Evolutionary conservation across 2,888 invertebrate genomes (phyloP), one percentile per base, ranked within the genome.

Genomic region (Coelopa pilipes): DNA sequence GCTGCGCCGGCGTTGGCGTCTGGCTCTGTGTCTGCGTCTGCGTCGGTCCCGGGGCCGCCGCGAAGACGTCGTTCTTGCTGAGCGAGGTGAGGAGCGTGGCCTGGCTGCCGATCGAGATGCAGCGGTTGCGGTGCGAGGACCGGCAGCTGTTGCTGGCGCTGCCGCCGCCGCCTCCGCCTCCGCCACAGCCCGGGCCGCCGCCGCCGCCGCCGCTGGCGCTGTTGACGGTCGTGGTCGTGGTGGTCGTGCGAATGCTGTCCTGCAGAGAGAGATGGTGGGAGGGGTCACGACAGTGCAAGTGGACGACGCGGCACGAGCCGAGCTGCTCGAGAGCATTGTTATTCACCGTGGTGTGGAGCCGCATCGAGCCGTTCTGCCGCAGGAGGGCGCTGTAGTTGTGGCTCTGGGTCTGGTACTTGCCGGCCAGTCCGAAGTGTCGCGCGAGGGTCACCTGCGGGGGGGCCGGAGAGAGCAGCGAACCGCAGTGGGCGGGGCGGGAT

Each of bases 221-320:
- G 72, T 80, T 83, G 11, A 82, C 78, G 17, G 82, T 85, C 45
- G 83, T 83, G 55, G 83, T 84, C 13, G 85, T 84, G 66, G 83
- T 84, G 62, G 84, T 86, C 67, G 86, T 86, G 69, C 86, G 81
- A 63, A 86, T 82, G 81, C 86, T 86, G 72, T 87, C 87, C 83
- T 87, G 86, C 79, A 85, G 82, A 78, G 87, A 86, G 78, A 87
- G 80, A 82, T 87, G 85, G 78, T 86, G 84, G 78, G 80, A 84
- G 79, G 83, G 84, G 78, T 87, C 86, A 79, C 86, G 86, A 80
- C 85, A 86, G 71, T 85, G 85, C 76, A 87, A 84, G 80, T 86
- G 85, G 69, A 84, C 83, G 78, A 86, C 84, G 47, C 85, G 85
- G 80, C 83, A 86, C 63, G 86, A 84, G 75, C 83, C 82, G 76